Conservation (phyloP, 2,888 invertebrate species). For the Athalia cordata region DNA sequence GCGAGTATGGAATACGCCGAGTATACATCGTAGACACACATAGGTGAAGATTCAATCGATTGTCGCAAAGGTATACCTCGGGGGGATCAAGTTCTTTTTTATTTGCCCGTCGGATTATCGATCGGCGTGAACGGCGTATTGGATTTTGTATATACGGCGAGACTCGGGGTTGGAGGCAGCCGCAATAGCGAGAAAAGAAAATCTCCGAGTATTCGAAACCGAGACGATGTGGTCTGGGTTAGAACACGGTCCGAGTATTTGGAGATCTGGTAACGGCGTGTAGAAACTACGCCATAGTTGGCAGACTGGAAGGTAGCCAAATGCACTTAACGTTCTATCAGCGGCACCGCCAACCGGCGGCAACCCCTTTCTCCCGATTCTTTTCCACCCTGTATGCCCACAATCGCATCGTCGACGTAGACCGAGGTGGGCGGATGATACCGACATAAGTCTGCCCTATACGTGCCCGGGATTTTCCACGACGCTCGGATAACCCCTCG, state of each 20-base stretch:
- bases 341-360: conserved; percentile 47
- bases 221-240: not conserved
- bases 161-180: too few relatives aligned
- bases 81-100: too few relatives aligned
- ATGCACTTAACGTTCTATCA: conserved; percentile 70
- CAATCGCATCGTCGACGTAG: too few relatives aligned
- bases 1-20: too few relatives aligned
- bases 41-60: too few relatives aligned
- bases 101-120: too few relatives aligned
- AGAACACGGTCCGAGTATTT: not conserved
- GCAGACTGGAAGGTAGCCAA: conserved; percentile 67
- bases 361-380: not conserved
- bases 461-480: conserved; percentile 27
- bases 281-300: conserved; percentile 52
- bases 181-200: not conserved
- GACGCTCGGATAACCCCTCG: conserved; percentile 20
- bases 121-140: too few relatives aligned
- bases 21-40: too few relatives aligned
- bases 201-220: not conserved
- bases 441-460: not conserved
- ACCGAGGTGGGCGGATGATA: too few relatives aligned
- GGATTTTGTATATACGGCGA: too few relatives aligned
- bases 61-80: too few relatives aligned
- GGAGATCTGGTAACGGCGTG: not conserved
- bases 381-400: not conserved